Base-by-base conservation (phyloP, 2,113 vertebrate genomes). In the Ophthalmolycus amberensis region DNA sequence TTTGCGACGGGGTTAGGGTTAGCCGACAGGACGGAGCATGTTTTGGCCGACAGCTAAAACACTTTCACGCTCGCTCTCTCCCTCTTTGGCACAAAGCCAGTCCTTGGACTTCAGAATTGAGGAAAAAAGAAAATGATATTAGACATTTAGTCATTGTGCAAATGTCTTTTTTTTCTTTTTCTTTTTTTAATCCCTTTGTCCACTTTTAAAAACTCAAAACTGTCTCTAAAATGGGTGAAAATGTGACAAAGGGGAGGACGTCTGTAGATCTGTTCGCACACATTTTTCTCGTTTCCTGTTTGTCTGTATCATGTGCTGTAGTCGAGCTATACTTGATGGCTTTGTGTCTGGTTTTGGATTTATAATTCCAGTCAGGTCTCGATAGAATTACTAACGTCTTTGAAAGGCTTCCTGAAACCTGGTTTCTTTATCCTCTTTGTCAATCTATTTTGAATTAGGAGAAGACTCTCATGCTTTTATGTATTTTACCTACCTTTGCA, bases 271-370 rank as follows among this genome's bases (percentile, higher is more conserved):
- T 64, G 44, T 63, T 22, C 34, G 66, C 62, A 60, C 18, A 20
- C 56, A 37, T 34, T 48, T 44, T 54, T 7, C 32, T n/a, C 9
- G 58, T 25, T 9, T 63, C 38, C 54, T 11, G 1, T 69, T 62
- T 6, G 15, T 75, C 52, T 67, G 22, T 34, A 52, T 67, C n/a
- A 56, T 74, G 15, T 37, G 42, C 72, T 67, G 69, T 18, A 62
- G 69, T 70, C 42, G 9, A 73, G 48, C 67, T 76, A 1, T 12
- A 68, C 72, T n/a, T 64, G 50, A 74, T 67, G 54, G 56, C 56
- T 88, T 88, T 69, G 66, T 71, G 66, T 75, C 38, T 44, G 29
- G 20, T 50, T 69, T 65, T 50, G n/a, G 73, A 84, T 87, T 81
- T 71, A 74, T 81, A 77, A 59, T 79, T 80, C 68, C 74, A 77